Evolutionary conservation across 2,797 vertebrate species (phyloP).

Genomic region (Odontamblyopus lacepedii): DNA sequence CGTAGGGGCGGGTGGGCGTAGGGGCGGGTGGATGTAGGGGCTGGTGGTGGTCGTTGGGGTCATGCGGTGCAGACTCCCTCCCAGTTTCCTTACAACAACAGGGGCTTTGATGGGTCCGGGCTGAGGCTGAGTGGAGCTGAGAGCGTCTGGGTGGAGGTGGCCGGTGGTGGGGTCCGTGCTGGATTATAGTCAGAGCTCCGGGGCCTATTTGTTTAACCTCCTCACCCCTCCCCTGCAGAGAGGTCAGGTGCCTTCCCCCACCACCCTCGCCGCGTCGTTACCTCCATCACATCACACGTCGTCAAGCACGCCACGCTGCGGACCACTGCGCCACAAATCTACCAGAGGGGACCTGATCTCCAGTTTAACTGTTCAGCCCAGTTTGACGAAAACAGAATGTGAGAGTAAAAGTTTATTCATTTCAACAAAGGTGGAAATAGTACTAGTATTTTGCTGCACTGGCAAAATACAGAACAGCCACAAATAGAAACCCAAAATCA

Average conservation of each 20-base stretch:
- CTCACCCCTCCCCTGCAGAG: slow-evolving; percentile 49
- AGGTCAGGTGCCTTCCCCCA: slow-evolving; percentile 43
- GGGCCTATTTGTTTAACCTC: slow-evolving; percentile 80
- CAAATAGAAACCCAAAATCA: too few relatives aligned
- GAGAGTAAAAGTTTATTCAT: too few relatives aligned
- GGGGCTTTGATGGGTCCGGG: slow-evolving; percentile 33
- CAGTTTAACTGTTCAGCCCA: neutral
- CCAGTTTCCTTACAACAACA: slow-evolving; percentile 68
- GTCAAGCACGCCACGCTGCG: slow-evolving; percentile 59
- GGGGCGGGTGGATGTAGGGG: neutral
- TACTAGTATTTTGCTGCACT: too few relatives aligned
- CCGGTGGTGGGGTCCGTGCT: slow-evolving; percentile 28
- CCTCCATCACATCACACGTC: slow-evolving; percentile 73
- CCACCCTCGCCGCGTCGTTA: slow-evolving; percentile 61
- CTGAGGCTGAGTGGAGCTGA: slow-evolving; percentile 8
- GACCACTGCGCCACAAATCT: neutral
- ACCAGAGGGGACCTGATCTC: slow-evolving; percentile 14
- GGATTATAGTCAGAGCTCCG: slow-evolving; percentile 63
- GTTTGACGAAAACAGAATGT: too few relatives aligned
- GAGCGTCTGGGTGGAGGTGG: slow-evolving; percentile 14
- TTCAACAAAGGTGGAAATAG: too few relatives aligned
- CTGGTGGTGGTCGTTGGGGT: neutral
- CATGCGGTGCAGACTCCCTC: slow-evolving; percentile 26
- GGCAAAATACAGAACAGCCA: too few relatives aligned
- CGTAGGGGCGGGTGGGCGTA: neutral